Base-by-base conservation (phyloP, 1,140 invertebrate species). In the Drosophila ambigua region DNA sequence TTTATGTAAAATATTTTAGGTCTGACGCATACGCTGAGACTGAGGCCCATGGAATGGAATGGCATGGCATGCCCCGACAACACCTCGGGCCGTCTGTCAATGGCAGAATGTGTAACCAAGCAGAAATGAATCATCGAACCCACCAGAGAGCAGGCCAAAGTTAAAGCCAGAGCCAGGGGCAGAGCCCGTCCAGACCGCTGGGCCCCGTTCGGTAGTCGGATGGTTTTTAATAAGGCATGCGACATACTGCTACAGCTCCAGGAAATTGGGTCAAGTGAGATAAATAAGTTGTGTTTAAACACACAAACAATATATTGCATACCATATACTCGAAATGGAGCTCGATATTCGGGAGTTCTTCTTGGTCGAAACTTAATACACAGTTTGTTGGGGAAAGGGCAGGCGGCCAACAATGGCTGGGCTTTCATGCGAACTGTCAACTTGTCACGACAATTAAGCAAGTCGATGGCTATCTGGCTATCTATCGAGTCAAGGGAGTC, bases 381-480 rank as follows among this genome's bases (percentile, higher is more conserved):
- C 66, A 31, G 31, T 9, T 28, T 31, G 8, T 2, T 8, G 43
- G 43, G 69, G 49, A 53, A 55, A 50, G 53, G 55, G 51, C 16
- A 7, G 26, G 44, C 26, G 9, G 24, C 26, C 13, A 78, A 87
- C 83, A 87, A 87, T 87, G 83, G 66, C 55, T 49, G 83, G 58
- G 53, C 83, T 88, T 87, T 87, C 83, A 87, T 88, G 83, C 76
- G 79, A 87, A 87, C 84, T 87, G 83, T 87, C 83, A 87, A 87
- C 79, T 87, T 87, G 84, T 87, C 83, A 87, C 45, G 75, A 87
- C 79, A 87, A 87, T 87, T 87, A 87, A 88, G 58, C 79, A 73
- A 66, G 61, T 69, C 66, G 80, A 84, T 84, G 75, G 77, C 75
- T 83, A 82, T 76, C 81, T 79, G 60, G 68, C 69, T 82, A 72